phyloP scores from a whole-genome alignment of 2,888 invertebrate species.

The Auanema sp. region DNA sequence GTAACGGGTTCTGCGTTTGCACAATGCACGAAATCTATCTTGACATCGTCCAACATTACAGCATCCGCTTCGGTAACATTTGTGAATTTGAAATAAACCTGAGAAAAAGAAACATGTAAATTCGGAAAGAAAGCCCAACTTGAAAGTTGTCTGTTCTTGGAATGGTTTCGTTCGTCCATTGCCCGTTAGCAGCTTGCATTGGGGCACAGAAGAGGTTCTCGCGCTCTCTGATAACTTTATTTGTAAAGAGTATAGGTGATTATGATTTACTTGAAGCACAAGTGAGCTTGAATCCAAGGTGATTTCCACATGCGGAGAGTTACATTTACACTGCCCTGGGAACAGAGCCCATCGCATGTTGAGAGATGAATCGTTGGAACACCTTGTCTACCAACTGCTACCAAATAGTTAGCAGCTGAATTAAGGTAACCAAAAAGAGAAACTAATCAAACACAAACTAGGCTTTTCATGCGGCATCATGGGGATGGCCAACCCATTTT shows the following conservation, averaged over 20 bases:
- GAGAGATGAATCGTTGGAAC: constrained; percentile 19
- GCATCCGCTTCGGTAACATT: constrained; percentile 42
- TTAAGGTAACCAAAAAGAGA: not conserved
- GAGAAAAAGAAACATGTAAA: constrained; percentile 8
- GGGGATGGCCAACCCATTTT: too few relatives aligned
- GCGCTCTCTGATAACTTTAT: constrained; percentile 39
- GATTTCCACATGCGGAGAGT: constrained; percentile 37
- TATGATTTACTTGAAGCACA: constrained; percentile 36
- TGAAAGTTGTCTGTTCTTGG: constrained; percentile 38
- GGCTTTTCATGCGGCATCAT: too few relatives aligned
- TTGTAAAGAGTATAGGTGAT: not conserved
- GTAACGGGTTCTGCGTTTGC: not conserved
- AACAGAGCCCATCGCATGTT: constrained; percentile 35
- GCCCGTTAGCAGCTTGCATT: constrained; percentile 31
- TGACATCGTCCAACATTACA: constrained; percentile 38
- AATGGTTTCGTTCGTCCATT: constrained; percentile 35
- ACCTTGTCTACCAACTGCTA: constrained; percentile 22
- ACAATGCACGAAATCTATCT: constrained; percentile 21
- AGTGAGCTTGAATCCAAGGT: constrained; percentile 29
- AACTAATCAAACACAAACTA: not conserved
- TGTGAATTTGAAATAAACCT: constrained; percentile 44
- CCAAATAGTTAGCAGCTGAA: constrained; percentile 29
- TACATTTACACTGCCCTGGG: constrained; percentile 31
- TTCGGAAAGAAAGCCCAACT: constrained; percentile 14
- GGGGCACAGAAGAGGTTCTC: constrained; percentile 38